A percentile compares a stretch with the other conserved stretches of the same genome.
Conservation (phyloP, 2,113 vertebrate genomes). For the Heterotis niloticus region DNA sequence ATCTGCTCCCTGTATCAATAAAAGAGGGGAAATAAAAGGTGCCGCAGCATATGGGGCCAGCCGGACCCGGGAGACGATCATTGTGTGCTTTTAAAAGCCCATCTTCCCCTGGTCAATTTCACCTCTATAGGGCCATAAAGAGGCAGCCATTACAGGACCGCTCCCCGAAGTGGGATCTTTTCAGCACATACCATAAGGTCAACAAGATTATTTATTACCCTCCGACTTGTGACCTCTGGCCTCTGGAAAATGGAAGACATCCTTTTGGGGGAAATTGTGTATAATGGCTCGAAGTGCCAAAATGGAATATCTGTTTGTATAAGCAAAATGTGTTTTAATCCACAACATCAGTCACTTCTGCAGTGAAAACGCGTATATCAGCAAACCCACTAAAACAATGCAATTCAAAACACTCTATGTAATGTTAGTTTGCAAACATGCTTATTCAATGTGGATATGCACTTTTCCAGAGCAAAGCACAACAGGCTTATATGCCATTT, state of each 20-base stretch:
- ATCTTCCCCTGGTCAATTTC: slow-evolving; percentile 39
- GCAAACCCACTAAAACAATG: neutral
- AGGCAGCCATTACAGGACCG: slow-evolving; percentile 23
- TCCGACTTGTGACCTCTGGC: slow-evolving; percentile 51
- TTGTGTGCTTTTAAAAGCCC: slow-evolving; percentile 61
- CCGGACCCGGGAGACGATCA: slow-evolving; percentile 51
- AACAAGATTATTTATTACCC: slow-evolving; percentile 43
- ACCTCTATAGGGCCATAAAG: slow-evolving; percentile 34
- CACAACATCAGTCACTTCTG: neutral
- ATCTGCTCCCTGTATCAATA: slow-evolving; percentile 75
- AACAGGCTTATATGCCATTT: too few species aligned
- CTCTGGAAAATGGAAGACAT: slow-evolving; percentile 31
- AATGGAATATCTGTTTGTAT: neutral
- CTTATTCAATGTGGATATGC: neutral
- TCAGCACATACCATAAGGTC: slow-evolving; percentile 29
- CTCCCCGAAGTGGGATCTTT: slow-evolving; percentile 22
- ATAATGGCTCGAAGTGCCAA: slow-evolving; percentile 10
- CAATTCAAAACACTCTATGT: too few species aligned
- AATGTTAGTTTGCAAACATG: neutral
- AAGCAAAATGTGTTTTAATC: neutral
- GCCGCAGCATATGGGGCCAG: slow-evolving; percentile 51
- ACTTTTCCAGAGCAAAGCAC: too few species aligned
- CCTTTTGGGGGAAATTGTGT: slow-evolving; percentile 19
- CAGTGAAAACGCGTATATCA: neutral
- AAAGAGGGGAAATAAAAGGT: slow-evolving; percentile 49